Evolutionary conservation across 2,113 vertebrate genomes (phyloP).

Genomic region (Chunga burmeisteri): DNA sequence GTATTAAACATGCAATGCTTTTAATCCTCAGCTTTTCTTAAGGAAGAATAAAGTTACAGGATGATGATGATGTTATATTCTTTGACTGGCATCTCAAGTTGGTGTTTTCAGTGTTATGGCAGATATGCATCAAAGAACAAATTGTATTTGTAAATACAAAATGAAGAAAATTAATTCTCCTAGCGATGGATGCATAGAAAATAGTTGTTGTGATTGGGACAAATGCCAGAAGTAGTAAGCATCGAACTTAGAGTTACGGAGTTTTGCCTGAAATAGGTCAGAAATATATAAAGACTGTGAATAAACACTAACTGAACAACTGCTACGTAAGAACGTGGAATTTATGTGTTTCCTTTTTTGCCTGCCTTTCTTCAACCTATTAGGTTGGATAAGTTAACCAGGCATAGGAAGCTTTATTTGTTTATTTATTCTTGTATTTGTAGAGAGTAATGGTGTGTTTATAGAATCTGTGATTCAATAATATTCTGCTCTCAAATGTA

Average conservation of each 20-base stretch:
- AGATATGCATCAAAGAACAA: background rate
- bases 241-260: background rate
- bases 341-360: background rate
- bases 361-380: background rate
- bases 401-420: background rate
- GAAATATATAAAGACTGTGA: background rate
- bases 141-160: background rate
- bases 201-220: background rate
- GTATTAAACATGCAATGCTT: background rate
- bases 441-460: background rate
- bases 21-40: background rate
- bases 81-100: background rate
- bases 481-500: background rate
- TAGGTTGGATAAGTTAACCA: background rate
- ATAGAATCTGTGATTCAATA: background rate
- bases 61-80: background rate
- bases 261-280: background rate
- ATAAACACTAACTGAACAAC: background rate
- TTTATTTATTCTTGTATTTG: background rate
- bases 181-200: background rate
- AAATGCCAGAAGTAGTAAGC: background rate
- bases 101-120: background rate
- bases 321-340: background rate
- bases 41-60: background rate
- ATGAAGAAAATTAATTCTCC: background rate